These are phyloP conservation scores for Sphenodon punctatus DNA, from an alignment of 2,797 vertebrate genomes.

Conservation along the genomic window DNA sequence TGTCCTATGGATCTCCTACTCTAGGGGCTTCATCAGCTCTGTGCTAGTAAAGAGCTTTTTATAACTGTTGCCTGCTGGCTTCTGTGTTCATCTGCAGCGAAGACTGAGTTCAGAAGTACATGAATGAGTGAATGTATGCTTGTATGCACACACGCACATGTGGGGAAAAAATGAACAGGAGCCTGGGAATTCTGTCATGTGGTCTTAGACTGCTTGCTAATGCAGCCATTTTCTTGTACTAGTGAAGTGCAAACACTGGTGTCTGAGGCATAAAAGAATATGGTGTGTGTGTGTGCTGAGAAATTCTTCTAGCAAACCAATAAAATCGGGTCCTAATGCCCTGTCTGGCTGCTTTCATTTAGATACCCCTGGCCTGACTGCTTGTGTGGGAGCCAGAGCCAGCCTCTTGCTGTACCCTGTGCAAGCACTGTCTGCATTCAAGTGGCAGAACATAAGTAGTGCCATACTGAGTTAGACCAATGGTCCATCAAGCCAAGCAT, in stretches of 20 bases:
- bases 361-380: not conserved
- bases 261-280: too few species aligned
- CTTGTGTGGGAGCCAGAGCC: not conserved
- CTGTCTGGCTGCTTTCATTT: not conserved
- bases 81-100: not conserved
- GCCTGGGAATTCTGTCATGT: not conserved
- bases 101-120: not conserved
- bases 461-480: too few species aligned
- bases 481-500: too few species aligned
- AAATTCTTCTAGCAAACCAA: not conserved
- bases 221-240: not conserved
- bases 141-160: too few species aligned
- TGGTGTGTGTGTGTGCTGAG: too few species aligned
- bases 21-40: not conserved
- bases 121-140: not conserved
- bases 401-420: too few species aligned
- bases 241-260: not conserved
- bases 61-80: not conserved
- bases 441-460: too few species aligned
- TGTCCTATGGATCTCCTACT: not conserved
- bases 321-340: not conserved
- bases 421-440: too few species aligned
- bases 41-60: not conserved
- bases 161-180: not conserved
- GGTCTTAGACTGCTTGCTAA: not conserved